Conservation (phyloP, 2,113 vertebrate species). For the Labeo rohita region DNA sequence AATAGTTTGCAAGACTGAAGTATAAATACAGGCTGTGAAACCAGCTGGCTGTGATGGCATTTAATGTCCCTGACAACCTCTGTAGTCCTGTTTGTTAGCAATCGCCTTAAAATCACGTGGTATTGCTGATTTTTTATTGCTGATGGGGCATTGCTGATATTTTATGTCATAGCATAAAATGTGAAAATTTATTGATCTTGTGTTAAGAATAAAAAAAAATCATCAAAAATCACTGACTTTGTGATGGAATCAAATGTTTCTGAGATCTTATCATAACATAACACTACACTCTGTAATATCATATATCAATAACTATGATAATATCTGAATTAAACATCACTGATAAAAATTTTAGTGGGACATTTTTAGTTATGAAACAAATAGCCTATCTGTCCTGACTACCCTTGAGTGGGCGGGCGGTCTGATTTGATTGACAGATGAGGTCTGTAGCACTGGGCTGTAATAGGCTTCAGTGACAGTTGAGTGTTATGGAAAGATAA, state of each 20-base stretch:
- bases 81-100: too few species aligned
- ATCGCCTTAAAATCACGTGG: too few species aligned
- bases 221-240: too few species aligned
- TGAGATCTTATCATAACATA: neutral
- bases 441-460: neutral
- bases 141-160: too few species aligned
- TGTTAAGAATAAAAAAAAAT: too few species aligned
- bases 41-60: too few species aligned
- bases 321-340: neutral
- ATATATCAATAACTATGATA: neutral
- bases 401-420: neutral
- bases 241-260: too few species aligned
- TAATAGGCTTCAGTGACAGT: neutral
- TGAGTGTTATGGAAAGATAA: neutral
- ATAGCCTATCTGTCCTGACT: neutral
- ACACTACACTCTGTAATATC: neutral
- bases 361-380: neutral
- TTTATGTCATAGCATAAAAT: too few species aligned
- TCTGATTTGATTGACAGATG: slow-evolving; percentile 3
- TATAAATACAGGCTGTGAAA: too few species aligned
- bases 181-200: too few species aligned
- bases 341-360: neutral
- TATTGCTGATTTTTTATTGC: neutral
- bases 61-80: too few species aligned
- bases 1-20: neutral